Base-by-base conservation (phyloP, 2,113 vertebrate species). In the Psammodynastes pulverulentus region DNA sequence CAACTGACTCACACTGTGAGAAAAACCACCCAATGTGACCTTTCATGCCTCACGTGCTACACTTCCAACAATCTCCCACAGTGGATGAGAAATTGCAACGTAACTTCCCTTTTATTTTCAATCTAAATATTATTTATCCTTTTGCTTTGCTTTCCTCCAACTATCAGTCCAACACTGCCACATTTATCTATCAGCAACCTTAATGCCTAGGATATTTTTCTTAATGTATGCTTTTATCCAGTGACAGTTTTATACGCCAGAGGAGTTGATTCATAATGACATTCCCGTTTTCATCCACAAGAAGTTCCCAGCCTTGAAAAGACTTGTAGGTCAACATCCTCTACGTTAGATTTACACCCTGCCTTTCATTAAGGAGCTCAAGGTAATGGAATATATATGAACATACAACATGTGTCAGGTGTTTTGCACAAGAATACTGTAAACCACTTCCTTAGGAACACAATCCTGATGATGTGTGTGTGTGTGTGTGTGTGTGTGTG, bases 291-390 rank as follows among this genome's bases (percentile, higher is more conserved):
- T 86, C 51, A 92, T 72, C 92, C 91, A 39, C 84, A 96, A 95
- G 58, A 87, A 43, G 91, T 93, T 92, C 67, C 72, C 94, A 79
- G 91, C 87, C 89, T 86, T 94, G 45, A 53, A 85, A 29, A 91
- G 92, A 94, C 94, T 72, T 51, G 13, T 12, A 86, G 10, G 67
- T 87, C 67, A 92, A 0, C 4, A 67, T 72, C 92, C 53, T 62
- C 93, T 24, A 54, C 15, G 51, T 0, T 0, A 93, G 26, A 92
- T 79, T 79, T 79, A 79, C 7, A 79, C 17, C 3, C 7, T 43
- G 72, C 7, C 72, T 21, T 79, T 79, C 7, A 43, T 43, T 43
- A 39, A 79, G 72, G 72, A 79, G 17, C 72, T 79, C 72, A 43
- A 43, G 17, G 34, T 43, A 39, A 9, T 39, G 17, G 72, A 43